These are phyloP conservation scores for Cataglyphis altisquamis DNA, from an alignment of 2,888 invertebrate genomes.

Conservation along the genomic window DNA sequence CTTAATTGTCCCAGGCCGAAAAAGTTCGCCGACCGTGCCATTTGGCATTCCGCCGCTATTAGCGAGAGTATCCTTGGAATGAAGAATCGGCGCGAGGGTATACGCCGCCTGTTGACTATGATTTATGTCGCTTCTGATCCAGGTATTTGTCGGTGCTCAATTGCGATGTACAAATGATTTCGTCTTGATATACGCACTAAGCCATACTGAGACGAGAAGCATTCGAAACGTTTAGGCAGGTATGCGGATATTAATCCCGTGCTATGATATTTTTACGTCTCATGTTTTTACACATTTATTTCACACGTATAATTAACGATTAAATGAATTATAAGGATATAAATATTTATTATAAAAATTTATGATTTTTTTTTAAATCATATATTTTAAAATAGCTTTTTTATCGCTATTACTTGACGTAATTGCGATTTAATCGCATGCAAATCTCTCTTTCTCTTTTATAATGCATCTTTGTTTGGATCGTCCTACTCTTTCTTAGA, in stretches of 20 bases:
- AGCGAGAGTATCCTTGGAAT: slow-evolving; percentile 35
- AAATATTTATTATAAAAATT: background rate
- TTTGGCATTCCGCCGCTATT: slow-evolving; percentile 20
- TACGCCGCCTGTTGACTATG: slow-evolving; percentile 6
- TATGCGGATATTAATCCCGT: slow-evolving; percentile 3
- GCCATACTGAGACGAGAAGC: background rate
- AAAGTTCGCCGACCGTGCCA: background rate
- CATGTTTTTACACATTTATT: background rate
- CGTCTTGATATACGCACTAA: background rate
- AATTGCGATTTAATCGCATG: background rate
- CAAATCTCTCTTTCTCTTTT: background rate
- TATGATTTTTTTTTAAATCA: background rate
- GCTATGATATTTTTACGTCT: background rate
- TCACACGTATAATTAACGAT: background rate
- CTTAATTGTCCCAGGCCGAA: slow-evolving; percentile 21
- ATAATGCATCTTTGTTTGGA: background rate
- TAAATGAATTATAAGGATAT: background rate
- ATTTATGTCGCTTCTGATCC: slow-evolving; percentile 27
- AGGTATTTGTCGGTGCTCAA: slow-evolving; percentile 6
- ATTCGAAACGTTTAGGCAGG: slow-evolving; percentile 10
- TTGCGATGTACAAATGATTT: slow-evolving; percentile 24
- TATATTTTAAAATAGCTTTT: background rate
- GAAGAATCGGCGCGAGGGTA: slow-evolving; percentile 24
- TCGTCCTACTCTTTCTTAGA: background rate
- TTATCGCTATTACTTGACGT: background rate